Conservation (phyloP, 2,888 invertebrate species). For the Itoplectis maculator region DNA sequence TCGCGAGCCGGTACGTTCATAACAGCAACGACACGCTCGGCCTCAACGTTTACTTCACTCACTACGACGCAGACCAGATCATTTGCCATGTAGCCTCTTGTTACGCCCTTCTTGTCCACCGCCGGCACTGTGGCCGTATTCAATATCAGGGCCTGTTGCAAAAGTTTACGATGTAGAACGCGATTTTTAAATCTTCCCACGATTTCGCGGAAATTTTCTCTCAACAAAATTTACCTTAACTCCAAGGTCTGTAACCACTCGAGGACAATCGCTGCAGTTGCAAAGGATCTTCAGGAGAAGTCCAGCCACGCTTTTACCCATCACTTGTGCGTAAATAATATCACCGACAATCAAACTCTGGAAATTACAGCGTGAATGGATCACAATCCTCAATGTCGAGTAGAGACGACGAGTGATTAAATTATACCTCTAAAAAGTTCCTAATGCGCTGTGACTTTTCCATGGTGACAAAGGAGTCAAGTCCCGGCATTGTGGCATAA, state of each 20-base stretch:
- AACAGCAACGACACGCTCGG: conserved; percentile 94
- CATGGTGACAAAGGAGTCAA: conserved; percentile 93
- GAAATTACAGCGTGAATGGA: conserved; percentile 59
- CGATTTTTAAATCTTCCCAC: not conserved
- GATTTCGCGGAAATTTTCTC: conserved; percentile 51
- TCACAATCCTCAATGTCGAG: too few relatives aligned
- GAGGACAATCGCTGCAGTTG: conserved; percentile 91
- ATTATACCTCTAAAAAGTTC: conserved; percentile 92
- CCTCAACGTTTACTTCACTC: conserved; percentile 93
- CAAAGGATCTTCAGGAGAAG: conserved; percentile 94
- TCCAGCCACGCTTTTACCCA: conserved; percentile 90
- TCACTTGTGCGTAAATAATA: conserved; percentile 91
- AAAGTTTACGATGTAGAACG: not conserved
- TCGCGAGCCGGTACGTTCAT: conserved; percentile 92
- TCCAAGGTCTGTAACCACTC: conserved; percentile 94
- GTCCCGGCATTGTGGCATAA: conserved; percentile 93
- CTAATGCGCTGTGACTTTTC: conserved; percentile 91
- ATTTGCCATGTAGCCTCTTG: conserved; percentile 92
- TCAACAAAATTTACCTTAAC: conserved; percentile 88
- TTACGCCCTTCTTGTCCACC: conserved; percentile 92
- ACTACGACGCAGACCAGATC: conserved; percentile 96
- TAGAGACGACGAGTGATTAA: not conserved
- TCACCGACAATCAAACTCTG: conserved; percentile 87
- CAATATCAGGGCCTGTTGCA: conserved; percentile 82
- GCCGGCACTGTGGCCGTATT: conserved; percentile 89